Percentiles rank a stretch among this genome's conserved stretches.
phyloP scores from a whole-genome alignment of 2,113 vertebrate genomes.

The Microtus oregoni region DNA sequence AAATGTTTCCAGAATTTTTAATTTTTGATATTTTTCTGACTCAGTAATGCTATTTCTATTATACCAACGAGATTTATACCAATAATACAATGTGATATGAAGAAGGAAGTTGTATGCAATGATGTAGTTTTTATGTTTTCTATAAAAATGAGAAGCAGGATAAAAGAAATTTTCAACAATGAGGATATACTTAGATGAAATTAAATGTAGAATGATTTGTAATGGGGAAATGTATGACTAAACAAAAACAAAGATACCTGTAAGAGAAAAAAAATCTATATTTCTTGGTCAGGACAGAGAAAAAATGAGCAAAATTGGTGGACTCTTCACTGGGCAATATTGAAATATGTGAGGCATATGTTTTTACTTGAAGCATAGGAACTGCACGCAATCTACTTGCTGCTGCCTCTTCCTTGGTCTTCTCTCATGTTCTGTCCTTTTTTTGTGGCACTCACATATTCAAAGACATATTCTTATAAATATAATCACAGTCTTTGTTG shows the following conservation, averaged over 20 bases:
- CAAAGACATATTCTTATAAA: background rate
- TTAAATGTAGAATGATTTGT: background rate
- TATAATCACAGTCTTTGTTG: background rate
- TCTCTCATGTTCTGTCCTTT: background rate
- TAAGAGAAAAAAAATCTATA: background rate
- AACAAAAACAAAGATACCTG: background rate
- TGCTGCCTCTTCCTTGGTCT: background rate
- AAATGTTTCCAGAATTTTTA: background rate
- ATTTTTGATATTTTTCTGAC: background rate
- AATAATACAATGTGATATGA: background rate
- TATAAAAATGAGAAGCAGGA: background rate
- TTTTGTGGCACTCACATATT: background rate
- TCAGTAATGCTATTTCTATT: background rate
- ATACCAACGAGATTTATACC: background rate
- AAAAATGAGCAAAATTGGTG: background rate
- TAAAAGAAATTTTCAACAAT: background rate
- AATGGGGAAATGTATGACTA: background rate
- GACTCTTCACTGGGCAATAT: background rate
- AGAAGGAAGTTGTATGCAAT: background rate
- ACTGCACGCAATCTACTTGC: background rate
- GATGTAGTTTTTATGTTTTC: conserved; percentile 6
- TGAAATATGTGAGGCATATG: background rate
- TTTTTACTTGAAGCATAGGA: background rate
- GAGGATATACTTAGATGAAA: background rate
- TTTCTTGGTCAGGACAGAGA: background rate